Evolutionary conservation across 2,113 vertebrate species (phyloP), one percentile per base, ranked within the genome.

Genomic region (Arothron firmamentum): DNA sequence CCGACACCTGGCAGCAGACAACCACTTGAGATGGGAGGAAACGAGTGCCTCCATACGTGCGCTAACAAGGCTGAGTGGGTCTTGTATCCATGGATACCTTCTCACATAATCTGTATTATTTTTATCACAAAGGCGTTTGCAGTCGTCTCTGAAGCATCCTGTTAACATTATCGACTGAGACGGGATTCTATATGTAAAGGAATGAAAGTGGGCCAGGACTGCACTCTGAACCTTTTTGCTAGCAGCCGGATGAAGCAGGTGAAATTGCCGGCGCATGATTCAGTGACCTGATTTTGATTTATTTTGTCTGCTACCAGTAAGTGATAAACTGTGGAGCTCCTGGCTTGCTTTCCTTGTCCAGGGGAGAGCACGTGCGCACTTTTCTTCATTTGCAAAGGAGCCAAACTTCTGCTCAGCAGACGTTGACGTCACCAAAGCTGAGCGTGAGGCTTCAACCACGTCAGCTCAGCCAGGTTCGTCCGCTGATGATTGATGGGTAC

Each of bases 21-120:
- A 75, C 74, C 72, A 76, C 77, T 83, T 67, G 74, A 80, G 71
- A 72, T 83, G 67, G 78, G 83, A 78, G 82, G 74, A 61, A 74
- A 82, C 75, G 83, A 83, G 82, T 77, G 78, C 75, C 76, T 86
- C 80, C 78, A 82, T 82, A 83, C 78, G 81, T 82, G 80, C 80
- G 58, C 73, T 70, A 73, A 82, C 77, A 74, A 70, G 79, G 72
- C 72, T 74, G 80, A 82, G 79, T 82, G 78, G 77, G 85, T 83
- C 82, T 57, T 74, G 84, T 86, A 84, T 86, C 86, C 86, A 86
- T 88, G 84, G 77, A 81, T 81, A 88, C 86, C 79, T 81, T 62
- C 81, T 74, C 81, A 78, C 67, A 72, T 73, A 85, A 80, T 82
- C 78, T 68, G 67, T 65, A 85, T 79, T 85, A 85, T 81, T 87